Conservation (phyloP, 2,888 invertebrate species). For the Polyommatus icarus region DNA sequence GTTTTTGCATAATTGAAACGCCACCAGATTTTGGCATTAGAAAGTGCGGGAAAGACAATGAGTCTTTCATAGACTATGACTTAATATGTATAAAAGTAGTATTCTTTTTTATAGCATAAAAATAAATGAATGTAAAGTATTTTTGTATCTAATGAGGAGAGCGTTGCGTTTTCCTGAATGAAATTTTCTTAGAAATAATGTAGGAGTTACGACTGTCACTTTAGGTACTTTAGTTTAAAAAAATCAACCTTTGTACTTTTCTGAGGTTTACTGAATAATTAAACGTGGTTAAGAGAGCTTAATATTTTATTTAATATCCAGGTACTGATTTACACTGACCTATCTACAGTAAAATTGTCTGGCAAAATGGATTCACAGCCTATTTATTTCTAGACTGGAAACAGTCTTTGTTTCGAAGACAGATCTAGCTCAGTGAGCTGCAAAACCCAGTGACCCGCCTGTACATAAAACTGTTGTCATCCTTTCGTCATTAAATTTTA, state of each 20-base stretch:
- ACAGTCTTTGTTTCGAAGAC: slow-evolving; percentile 29
- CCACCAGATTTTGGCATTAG: slow-evolving; percentile 7
- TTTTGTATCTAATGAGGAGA: not conserved
- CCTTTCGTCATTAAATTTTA: slow-evolving; percentile 59
- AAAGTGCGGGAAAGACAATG: not conserved
- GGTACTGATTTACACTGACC: not conserved
- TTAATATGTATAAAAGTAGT: too few relatives aligned
- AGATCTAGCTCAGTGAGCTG: slow-evolving; percentile 49
- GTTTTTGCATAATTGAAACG: slow-evolving; percentile 29
- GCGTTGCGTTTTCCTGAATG: not conserved
- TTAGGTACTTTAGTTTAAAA: not conserved
- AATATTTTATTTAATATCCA: not conserved
- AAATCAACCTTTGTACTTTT: not conserved
- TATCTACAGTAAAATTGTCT: not conserved
- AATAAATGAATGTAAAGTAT: too few relatives aligned
- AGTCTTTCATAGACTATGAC: not conserved
- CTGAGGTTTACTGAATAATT: not conserved
- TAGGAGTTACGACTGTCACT: not conserved
- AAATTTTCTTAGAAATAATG: not conserved
- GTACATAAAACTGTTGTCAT: slow-evolving; percentile 56
- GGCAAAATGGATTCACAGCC: not conserved
- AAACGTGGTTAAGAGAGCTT: too few relatives aligned
- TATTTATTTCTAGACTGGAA: slow-evolving; percentile 4
- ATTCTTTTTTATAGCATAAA: not conserved
- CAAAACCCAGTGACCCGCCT: slow-evolving; percentile 58